These are phyloP conservation scores for Machimus atricapillus DNA, from an alignment of 2,888 invertebrate species.

Conservation along the genomic window DNA sequence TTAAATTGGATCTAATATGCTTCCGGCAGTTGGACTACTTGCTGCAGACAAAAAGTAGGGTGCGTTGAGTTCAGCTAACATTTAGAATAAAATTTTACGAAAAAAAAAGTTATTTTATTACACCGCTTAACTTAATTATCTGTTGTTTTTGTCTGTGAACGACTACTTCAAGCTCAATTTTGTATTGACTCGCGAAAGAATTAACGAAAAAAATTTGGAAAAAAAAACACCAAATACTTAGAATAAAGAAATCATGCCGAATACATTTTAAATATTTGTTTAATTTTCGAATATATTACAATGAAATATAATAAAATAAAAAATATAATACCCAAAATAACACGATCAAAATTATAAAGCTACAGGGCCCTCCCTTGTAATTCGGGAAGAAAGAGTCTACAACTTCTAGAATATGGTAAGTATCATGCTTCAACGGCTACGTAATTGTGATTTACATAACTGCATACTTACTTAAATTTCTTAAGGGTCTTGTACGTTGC, in stretches of 20 bases:
- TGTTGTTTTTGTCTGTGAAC: no score
- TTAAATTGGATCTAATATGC: not conserved
- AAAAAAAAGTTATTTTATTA: no score
- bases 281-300: not conserved
- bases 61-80: no score
- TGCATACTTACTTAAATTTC: constrained; percentile 43
- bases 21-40: not conserved
- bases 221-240: not conserved
- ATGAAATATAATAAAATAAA: not conserved
- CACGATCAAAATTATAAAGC: not conserved
- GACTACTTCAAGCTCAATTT: not conserved
- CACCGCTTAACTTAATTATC: no score
- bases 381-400: not conserved
- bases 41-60: no score
- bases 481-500: constrained; percentile 32
- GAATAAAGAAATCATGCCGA: not conserved
- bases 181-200: not conserved
- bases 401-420: not conserved
- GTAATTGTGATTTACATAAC: not conserved
- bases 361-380: not conserved
- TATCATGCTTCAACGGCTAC: not conserved
- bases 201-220: not conserved
- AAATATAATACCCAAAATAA: not conserved
- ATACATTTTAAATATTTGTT: not conserved
- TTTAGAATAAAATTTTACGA: no score